These are phyloP conservation scores for Xiphydria camelus DNA, from an alignment of 2,888 invertebrate species.

Conservation along the genomic window DNA sequence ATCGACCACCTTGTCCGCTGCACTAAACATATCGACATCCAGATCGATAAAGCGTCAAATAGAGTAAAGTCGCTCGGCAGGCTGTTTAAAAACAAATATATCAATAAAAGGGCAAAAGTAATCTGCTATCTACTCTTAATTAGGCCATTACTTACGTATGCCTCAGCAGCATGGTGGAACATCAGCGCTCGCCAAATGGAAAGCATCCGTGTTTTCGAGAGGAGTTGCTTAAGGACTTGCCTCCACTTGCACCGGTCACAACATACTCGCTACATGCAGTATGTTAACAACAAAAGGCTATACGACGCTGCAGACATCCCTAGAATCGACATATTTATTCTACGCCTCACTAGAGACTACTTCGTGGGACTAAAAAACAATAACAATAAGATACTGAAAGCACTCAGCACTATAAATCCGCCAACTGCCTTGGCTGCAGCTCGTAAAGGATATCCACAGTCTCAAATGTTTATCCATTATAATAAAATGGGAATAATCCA, in stretches of 20 bases:
- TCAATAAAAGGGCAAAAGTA: neutral
- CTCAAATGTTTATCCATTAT: neutral
- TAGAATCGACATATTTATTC: constrained; percentile 10
- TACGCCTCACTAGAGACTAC: constrained; percentile 14
- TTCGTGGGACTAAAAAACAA: neutral
- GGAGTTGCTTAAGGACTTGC: constrained; percentile 12
- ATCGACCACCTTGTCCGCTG: constrained; percentile 11
- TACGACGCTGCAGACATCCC: constrained; percentile 15
- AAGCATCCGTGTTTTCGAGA: constrained; percentile 18
- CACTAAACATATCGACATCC: constrained; percentile 4
- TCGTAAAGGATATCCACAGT: neutral
- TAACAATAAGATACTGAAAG: neutral
- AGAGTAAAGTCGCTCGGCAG: neutral
- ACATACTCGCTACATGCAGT: neutral
- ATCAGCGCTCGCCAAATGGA: constrained; percentile 16
- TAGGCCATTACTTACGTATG: constrained; percentile 19
- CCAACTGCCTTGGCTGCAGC: too few relatives aligned
- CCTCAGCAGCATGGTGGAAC: constrained; percentile 19
- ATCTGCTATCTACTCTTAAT: constrained; percentile 19
- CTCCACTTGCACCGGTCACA: constrained; percentile 3
- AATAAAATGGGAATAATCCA: neutral
- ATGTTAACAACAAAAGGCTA: constrained; percentile 7
- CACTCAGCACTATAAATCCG: too few relatives aligned
- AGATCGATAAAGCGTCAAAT: constrained; percentile 10
- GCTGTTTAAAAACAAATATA: neutral